A percentile compares a stretch with the other conserved stretches of the same genome.
Conservation (phyloP, 2,888 invertebrate species). For the Tenthredo scrophulariae region DNA sequence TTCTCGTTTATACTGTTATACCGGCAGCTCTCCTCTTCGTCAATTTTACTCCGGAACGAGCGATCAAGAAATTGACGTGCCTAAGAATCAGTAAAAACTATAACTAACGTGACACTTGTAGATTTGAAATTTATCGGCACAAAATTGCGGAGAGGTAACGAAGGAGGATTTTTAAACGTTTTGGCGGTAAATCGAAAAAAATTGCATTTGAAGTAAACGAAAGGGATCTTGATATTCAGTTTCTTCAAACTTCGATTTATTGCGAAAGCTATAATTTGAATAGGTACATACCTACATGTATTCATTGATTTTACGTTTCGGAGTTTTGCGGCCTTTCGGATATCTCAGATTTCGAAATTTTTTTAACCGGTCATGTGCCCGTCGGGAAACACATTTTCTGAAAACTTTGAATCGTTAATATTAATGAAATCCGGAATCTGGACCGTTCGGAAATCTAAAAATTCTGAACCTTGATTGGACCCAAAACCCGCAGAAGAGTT, state of each 20-base stretch:
- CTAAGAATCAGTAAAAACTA: neutral
- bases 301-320: too few species aligned
- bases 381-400: too few species aligned
- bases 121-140: neutral
- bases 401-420: too few species aligned
- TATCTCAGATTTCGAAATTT: too few species aligned
- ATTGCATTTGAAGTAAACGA: neutral
- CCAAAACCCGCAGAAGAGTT: neutral
- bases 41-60: conserved; percentile 29
- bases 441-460: too few species aligned
- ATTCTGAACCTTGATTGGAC: too few species aligned
- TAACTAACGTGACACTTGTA: neutral
- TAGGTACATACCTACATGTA: too few species aligned
- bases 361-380: too few species aligned
- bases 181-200: neutral
- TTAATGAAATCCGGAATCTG: too few species aligned
- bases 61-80: conserved; percentile 26
- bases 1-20: conserved; percentile 28
- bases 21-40: conserved; percentile 16
- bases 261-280: too few species aligned
- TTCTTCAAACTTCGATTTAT: too few species aligned
- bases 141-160: neutral
- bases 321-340: too few species aligned
- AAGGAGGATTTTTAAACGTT: neutral
- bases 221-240: neutral